These are phyloP conservation scores for Lasiommata megera DNA, from an alignment of 2,888 invertebrate genomes.

Conservation along the genomic window DNA sequence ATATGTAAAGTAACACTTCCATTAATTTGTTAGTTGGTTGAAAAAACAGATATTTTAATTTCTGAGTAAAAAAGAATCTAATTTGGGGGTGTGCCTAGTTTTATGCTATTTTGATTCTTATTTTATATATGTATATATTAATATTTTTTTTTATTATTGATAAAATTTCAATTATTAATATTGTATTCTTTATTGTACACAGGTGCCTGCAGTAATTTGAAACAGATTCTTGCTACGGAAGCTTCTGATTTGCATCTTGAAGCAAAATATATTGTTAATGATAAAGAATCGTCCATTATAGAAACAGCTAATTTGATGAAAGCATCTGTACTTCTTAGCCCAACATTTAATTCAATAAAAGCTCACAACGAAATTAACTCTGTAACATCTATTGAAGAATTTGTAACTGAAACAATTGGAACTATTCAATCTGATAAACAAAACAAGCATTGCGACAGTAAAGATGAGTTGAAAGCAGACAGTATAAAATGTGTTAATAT, in stretches of 20 bases:
- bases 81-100: too few species aligned
- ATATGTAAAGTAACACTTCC: too few species aligned
- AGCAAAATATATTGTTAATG: slow-evolving; percentile 10
- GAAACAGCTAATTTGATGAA: slow-evolving; percentile 70
- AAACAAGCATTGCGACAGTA: background rate
- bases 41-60: too few species aligned
- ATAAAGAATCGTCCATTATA: slow-evolving; percentile 52
- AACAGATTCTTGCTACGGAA: background rate
- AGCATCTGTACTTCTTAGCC: slow-evolving; percentile 65
- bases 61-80: too few species aligned
- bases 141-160: too few species aligned
- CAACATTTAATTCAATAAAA: slow-evolving; percentile 52
- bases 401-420: background rate
- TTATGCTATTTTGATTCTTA: too few species aligned
- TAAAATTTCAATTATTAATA: too few species aligned
- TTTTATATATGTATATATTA: too few species aligned
- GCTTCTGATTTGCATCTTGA: background rate
- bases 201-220: background rate
- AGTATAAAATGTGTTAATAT: background rate
- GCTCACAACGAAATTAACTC: slow-evolving; percentile 33
- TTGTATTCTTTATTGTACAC: background rate
- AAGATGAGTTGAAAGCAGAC: background rate
- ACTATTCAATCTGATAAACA: background rate
- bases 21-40: too few species aligned
- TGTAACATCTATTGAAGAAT: slow-evolving; percentile 11